Conservation (phyloP, 2,797 vertebrate genomes). For the Cuniculus paca region DNA sequence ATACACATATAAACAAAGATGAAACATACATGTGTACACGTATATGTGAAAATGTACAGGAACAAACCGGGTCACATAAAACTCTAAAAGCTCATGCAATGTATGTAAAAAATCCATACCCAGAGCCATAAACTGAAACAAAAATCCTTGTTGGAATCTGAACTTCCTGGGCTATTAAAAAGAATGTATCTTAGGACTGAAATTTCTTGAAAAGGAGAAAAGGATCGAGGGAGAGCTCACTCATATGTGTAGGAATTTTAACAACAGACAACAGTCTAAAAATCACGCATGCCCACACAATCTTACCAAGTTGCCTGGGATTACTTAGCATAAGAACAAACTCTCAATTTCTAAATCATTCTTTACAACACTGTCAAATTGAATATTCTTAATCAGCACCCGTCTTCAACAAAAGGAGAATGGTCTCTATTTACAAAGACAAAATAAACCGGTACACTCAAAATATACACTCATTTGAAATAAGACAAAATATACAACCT, state of each 20-base stretch:
- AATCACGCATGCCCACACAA: conserved; percentile 10
- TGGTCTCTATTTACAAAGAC: neutral
- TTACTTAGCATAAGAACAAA: neutral
- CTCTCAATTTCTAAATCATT: neutral
- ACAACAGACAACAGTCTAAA: neutral
- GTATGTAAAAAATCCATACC: neutral
- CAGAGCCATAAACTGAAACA: neutral
- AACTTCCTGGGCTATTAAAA: neutral
- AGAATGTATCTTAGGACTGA: neutral
- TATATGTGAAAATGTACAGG: neutral
- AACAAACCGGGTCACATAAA: conserved; percentile 16
- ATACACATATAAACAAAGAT: neutral
- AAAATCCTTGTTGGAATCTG: neutral
- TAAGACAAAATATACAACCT: conserved; percentile 19
- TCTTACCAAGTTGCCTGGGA: neutral
- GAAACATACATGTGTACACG: neutral
- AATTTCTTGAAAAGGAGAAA: neutral
- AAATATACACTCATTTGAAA: neutral
- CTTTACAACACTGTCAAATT: neutral
- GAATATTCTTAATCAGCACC: neutral
- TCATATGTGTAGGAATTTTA: neutral
- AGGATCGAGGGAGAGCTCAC: neutral
- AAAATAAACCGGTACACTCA: neutral
- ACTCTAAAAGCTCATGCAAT: conserved; percentile 36
- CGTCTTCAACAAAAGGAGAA: conserved; percentile 11